Evolutionary conservation across 2,113 vertebrate genomes (phyloP).

Genomic region (Ia io): DNA sequence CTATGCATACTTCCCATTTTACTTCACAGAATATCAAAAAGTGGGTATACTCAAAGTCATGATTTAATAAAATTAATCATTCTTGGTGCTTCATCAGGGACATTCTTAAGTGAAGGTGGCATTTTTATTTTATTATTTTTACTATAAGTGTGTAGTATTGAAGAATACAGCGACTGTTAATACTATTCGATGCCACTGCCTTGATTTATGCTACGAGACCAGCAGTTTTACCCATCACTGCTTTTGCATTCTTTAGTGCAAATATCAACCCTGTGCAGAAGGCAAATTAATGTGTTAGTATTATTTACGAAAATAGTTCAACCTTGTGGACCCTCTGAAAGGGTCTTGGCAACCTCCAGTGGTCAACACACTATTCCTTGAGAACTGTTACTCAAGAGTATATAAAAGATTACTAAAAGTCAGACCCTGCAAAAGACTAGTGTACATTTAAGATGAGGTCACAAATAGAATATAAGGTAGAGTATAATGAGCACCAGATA

Average conservation of each 20-base stretch:
- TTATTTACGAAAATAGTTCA: slow-evolving; percentile 48
- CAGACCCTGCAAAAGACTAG: not conserved
- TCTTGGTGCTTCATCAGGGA: not conserved
- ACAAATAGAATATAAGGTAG: not conserved
- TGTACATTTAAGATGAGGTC: not conserved
- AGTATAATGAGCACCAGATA: not conserved
- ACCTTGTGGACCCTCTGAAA: not conserved
- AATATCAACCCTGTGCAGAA: not conserved
- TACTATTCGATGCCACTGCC: not conserved
- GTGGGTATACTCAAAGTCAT: not conserved
- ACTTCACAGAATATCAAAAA: not conserved
- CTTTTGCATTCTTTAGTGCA: not conserved
- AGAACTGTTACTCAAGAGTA: not conserved
- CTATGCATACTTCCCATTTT: not conserved
- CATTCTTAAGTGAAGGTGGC: not conserved
- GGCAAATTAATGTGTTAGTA: not conserved
- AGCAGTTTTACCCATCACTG: not conserved
- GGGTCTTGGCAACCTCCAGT: not conserved
- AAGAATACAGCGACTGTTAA: not conserved
- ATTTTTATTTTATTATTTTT: slow-evolving; percentile 25
- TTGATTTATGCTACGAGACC: not conserved
- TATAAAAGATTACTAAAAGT: not conserved
- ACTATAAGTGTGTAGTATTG: not conserved
- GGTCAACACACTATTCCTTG: not conserved
- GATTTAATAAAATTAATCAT: slow-evolving; percentile 12